These are phyloP conservation scores for Diglossa cyanea DNA, from an alignment of 2,797 vertebrate species.

Conservation along the genomic window DNA sequence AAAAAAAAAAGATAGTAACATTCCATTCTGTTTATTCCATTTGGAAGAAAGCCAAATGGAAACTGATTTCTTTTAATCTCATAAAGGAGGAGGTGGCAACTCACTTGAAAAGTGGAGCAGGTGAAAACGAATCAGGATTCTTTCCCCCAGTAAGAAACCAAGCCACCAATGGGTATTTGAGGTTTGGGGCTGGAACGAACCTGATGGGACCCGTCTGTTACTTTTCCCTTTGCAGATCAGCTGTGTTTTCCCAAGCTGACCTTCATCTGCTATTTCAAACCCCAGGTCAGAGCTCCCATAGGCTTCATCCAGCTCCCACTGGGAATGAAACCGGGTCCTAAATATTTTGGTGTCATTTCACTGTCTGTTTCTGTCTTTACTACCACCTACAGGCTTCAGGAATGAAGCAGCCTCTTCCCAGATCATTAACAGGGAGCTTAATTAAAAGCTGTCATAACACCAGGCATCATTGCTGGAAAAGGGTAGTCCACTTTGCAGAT, in stretches of 20 bases:
- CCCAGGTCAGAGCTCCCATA: slow-evolving; percentile 12
- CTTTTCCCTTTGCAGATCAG: slow-evolving; percentile 38
- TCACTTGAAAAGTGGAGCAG: neutral
- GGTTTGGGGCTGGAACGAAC: slow-evolving; percentile 8
- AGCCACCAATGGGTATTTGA: neutral
- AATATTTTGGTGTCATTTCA: slow-evolving; percentile 53
- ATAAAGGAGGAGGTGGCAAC: neutral
- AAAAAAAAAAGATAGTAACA: neutral
- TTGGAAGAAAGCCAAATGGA: neutral
- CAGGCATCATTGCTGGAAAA: neutral
- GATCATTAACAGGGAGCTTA: slow-evolving; percentile 49
- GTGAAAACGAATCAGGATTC: slow-evolving; percentile 28
- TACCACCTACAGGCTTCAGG: slow-evolving; percentile 50
- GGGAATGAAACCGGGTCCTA: neutral
- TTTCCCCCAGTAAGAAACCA: neutral
- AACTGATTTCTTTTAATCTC: neutral
- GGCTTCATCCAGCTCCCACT: neutral
- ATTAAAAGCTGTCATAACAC: slow-evolving; percentile 60
- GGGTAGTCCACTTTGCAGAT: neutral
- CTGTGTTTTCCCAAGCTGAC: slow-evolving; percentile 58
- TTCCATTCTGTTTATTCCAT: neutral
- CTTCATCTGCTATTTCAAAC: slow-evolving; percentile 48
- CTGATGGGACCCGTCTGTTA: slow-evolving; percentile 14
- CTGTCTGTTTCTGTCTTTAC: slow-evolving; percentile 35
- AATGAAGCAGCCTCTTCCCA: slow-evolving; percentile 45